Evolutionary conservation across 2,113 vertebrate species (phyloP), one percentile per base, ranked within the genome.

Genomic region (Canis aureus): DNA sequence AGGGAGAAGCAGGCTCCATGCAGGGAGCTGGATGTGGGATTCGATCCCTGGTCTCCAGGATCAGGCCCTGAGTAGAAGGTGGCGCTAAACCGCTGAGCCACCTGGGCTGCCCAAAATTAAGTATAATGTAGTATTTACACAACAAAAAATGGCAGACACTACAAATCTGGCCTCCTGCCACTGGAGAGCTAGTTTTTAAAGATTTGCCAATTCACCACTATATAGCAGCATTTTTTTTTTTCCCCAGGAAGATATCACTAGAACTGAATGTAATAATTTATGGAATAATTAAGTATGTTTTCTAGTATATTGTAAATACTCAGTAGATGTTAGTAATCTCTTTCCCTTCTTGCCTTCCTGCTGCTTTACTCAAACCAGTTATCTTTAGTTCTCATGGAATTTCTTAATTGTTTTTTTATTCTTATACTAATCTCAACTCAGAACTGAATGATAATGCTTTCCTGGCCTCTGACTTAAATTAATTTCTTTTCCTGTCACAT

Each of bases 401-500:
- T 55, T 80, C 20, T 38, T 59, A 69, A 51, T 67, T 78, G 7
- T 71, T 94, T 92, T 49, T 29, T 69, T 85, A 12, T 74, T 93
- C n/a, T 90, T 87, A 49, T 11, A 67, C 25, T 96, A 83, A 94
- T 76, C 91, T 97, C 94, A 81, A 91, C n/a, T 97, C 43, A 83
- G 59, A 85, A 35, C 55, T 43, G n/a, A 73, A 62, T 35, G 86
- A 94, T 91, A 82, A 96, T 91, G 74, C 57, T 69, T 95, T 81
- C 35, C 27, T 89, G 73, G 29, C 49, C 59, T 96, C 60, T 86
- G 59, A 79, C 27, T 93, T 82, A 89, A 83, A 93, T 89, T 78
- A 76, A 67, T 96, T 97, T 83, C 69, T 84, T 98, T 96, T 96
- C 67, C 23, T 73, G 5, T 92, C 84, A 85, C 5, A 62, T 27